Evolutionary conservation across 2,888 invertebrate genomes (phyloP).

Genomic region (Tuberolachnus salignus): DNA sequence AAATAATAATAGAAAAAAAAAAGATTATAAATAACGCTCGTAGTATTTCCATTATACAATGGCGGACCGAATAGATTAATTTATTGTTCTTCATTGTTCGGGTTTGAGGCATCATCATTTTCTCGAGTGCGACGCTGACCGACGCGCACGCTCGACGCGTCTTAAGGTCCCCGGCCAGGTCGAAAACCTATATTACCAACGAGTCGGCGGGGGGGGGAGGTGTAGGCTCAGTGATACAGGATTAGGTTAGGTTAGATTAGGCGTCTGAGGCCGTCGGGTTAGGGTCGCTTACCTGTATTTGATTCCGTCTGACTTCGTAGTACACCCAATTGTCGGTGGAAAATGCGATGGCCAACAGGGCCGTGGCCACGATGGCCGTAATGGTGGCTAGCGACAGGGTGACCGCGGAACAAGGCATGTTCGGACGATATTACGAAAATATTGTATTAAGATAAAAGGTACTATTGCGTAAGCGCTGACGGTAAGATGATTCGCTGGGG

Average conservation of each 20-base stretch:
- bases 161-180: no score
- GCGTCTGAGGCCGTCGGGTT: no score
- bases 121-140: no score
- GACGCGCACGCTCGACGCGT: no score
- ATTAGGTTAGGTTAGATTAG: no score
- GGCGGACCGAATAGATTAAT: conserved; percentile 45
- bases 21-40: background rate
- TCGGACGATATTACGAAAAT: conserved; percentile 59
- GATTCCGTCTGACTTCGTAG: conserved; percentile 86
- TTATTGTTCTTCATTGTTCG: conserved; percentile 36
- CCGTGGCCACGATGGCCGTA: conserved; percentile 92
- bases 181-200: no score
- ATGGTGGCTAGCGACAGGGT: conserved; percentile 94
- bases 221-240: no score
- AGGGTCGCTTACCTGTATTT: conserved; percentile 77
- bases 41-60: conserved; percentile 11
- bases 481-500: no score
- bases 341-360: conserved; percentile 90
- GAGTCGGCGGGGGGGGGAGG: no score
- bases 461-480: no score
- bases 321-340: conserved; percentile 97
- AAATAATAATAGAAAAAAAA: conserved; percentile 12
- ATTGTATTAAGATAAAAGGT: no score
- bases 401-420: conserved; percentile 93
- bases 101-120: background rate